Evolutionary conservation across 1,140 invertebrate species (phyloP), one percentile per base, ranked within the genome.

Genomic region (Radopholus similis): DNA sequence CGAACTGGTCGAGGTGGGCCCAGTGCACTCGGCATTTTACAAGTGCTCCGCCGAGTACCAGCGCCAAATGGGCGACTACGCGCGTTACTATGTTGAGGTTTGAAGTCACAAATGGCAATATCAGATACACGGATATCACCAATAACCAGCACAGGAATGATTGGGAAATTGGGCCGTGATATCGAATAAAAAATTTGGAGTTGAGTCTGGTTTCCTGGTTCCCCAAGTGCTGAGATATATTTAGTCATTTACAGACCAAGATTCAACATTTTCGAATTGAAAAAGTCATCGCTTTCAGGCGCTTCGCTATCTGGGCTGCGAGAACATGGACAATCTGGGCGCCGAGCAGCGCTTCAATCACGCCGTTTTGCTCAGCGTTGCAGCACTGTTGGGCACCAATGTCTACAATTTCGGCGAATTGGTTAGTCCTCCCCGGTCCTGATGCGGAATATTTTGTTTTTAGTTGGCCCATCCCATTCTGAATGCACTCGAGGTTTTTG

Each of bases 351-450:
- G 67, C 32, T 59, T 84, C 84, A 37, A 89, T 73, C 89, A 90
- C 82, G 95, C 94, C 0, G 92, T 94, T 82, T 90, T 92, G 74
- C 86, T 98, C 15, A 91, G 92, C 0, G 84, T 98, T 4, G 94
- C 95, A 9, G 95, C 94, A 0, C 86, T 98, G 11, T 83, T 97
- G 0, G 95, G 94, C 9, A 91, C 97, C 78, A 91, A 90, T 40
- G 91, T 98, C 18, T 98, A 97, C 83, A 98, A 98, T 84, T 89
- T 98, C 78, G 95, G 94, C 0, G 95, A 98, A 85, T 84, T 99
- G 78, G 88, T 90, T 18, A 47, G 37, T 51, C 15, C 8, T 65
- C 6, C 15, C 15, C 18, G 3, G 3, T 67, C 62, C 34, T 58
- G 3, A 18, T 44, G n/a, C 35, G 2, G 2, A 67, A 34, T 53